Conservation (phyloP, 2,888 invertebrate species). For the Bibio marci region DNA sequence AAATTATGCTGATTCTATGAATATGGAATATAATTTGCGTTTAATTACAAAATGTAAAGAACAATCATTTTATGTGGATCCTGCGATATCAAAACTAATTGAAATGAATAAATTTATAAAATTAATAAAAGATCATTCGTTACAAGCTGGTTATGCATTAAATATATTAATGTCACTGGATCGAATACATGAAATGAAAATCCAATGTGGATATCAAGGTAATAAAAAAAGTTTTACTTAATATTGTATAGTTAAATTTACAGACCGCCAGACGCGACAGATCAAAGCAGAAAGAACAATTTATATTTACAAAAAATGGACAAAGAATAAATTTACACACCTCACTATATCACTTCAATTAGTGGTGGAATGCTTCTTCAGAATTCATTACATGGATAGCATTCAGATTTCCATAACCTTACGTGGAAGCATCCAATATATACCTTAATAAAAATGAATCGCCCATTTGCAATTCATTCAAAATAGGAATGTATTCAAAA, state of each 20-base stretch:
- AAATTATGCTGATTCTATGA: not conserved
- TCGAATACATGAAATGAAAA: slow-evolving; percentile 19
- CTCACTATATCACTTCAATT: no score
- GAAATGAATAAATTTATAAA: slow-evolving; percentile 13
- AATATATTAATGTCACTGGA: slow-evolving; percentile 21
- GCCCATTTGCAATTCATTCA: no score
- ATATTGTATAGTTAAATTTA: not conserved
- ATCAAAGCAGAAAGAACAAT: no score
- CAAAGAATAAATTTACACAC: no score
- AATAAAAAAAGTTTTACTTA: not conserved
- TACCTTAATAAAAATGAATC: no score
- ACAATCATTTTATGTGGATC: slow-evolving; percentile 15
- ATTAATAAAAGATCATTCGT: slow-evolving; percentile 19
- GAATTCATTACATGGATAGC: no score
- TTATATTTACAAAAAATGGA: no score
- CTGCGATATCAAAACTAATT: slow-evolving; percentile 11
- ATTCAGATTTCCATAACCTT: no score
- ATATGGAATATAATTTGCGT: slow-evolving; percentile 11
- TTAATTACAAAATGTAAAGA: slow-evolving; percentile 17
- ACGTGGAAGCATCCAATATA: no score
- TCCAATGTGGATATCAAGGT: not conserved
- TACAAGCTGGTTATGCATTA: slow-evolving; percentile 22
- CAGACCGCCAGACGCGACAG: no score
- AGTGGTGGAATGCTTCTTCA: no score
- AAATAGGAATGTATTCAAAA: no score